Base-by-base conservation (phyloP, 2,113 vertebrate genomes). In the Poicephalus gulielmi region DNA sequence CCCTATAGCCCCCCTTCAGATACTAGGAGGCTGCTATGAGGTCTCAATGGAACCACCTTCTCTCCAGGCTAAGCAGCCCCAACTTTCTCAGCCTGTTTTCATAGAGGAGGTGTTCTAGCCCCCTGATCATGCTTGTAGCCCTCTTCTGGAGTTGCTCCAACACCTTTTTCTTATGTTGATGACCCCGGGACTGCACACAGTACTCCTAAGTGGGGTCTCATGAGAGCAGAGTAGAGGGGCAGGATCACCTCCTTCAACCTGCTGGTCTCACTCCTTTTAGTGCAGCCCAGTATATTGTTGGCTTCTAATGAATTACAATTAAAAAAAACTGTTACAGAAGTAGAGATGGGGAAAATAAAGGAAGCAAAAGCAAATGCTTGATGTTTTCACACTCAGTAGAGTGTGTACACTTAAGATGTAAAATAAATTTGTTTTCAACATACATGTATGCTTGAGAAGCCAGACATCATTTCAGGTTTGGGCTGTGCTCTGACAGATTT, bases 331-430 rank as follows among this genome's bases (percentile, higher is more conserved):
- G 49, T 66, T 27, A 53, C 62, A 70, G n/a, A n/a, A 50, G 12
- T 53, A 43, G 37, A 52, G 35, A 39, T 59, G 30, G 19, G 24
- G 19, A 70, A 41, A 67, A 76, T 33, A 43, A 84, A 79, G 19
- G 67, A 44, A 70, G 76, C 30, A n/a, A 86, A 79, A 86, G 33
- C 43, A 70, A 24, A 63, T 90, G 35, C 60, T 55, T 93, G 22
- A 77, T 59, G 30, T 77, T 78, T 20, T 90, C 28, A 31, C 20
- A 24, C 12, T 43, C 69, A 6, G 4, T 63, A 59, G 49, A 71
- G 24, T 0, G 0, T 1, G 0, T 55, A 50, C 39, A 31, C 7
- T 59, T 50, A 17, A 50, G 28, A 39, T 35, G 50, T 39, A 66
- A 86, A 88, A 68, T 33, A 52, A 84, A 57, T 20, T 77, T 76